Evolutionary conservation across 2,888 invertebrate genomes (phyloP), one percentile per base, ranked within the genome.

Genomic region (Drosophila lacicola): DNA sequence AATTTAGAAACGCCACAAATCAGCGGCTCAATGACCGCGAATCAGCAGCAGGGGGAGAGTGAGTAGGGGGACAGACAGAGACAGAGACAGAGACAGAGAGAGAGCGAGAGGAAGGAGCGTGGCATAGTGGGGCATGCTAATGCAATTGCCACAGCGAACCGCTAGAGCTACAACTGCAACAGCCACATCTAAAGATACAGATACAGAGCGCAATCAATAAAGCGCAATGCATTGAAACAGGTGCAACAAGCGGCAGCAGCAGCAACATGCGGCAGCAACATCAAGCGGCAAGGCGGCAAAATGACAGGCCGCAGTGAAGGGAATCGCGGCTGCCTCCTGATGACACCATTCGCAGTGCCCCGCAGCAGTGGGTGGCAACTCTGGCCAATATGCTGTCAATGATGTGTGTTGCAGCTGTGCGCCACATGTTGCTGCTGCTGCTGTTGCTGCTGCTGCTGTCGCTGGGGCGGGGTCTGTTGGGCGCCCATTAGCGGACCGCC

Each of bases 331-430:
- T 42, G 42, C 54, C 70, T 36, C 67, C 85, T 77, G 88, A 83
- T 85, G 83, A 83, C 83, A 88, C 88, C 88, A 74, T 85, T 73
- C 68, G 64, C 54, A 49, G 44, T 69, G 78, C 69, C 83, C 84
- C 63, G 81, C 74, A 80, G 87, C 85, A 72, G 85, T 85, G 85
- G 85, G 85, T 85, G 85, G 85, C 82, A 85, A 83, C 83, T 80
- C 85, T 85, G 88, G 78, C 73, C 82, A 71, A 70, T 76, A 65
- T 70, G 72, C 80, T 80, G 80, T 82, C 76, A 76, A 75, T 88
- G 84, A 88, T 83, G 83, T 83, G 83, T 88, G 81, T 74, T 86
- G 85, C 85, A 85, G 85, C 85, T 88, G 85, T 85, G 85, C 88
- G 74, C 87, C 89, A 85, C 85, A 85, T 85, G 89, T 85, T 85